A percentile compares a stretch with the other conserved stretches of the same genome.
phyloP scores from a whole-genome alignment of 2,797 vertebrate genomes.

The Mastacembelus armatus region DNA sequence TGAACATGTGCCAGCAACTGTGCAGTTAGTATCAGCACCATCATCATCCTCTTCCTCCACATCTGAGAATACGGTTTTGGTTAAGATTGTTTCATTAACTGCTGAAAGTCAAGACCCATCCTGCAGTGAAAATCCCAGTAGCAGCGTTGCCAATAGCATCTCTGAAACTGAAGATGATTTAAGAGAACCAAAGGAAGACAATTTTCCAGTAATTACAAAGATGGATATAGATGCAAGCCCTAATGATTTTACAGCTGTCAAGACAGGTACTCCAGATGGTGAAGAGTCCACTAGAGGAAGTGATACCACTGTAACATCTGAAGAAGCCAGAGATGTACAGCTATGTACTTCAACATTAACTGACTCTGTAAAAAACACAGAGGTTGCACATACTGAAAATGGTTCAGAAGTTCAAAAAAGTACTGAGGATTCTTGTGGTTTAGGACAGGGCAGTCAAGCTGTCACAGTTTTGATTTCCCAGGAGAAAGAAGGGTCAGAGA shows the following conservation, averaged over 20 bases:
- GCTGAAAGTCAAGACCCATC: conserved; percentile 9
- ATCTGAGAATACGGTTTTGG: not conserved
- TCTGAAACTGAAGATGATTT: conserved; percentile 25
- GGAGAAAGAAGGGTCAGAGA: conserved; percentile 1
- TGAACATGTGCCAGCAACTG: conserved; percentile 24
- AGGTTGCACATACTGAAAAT: conserved; percentile 19
- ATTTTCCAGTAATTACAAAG: conserved; percentile 6
- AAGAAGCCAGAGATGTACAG: conserved; percentile 20
- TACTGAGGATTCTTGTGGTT: conserved; percentile 10
- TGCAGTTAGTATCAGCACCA: conserved; percentile 1
- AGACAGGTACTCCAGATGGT: conserved; percentile 4
- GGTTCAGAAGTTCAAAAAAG: conserved; percentile 10
- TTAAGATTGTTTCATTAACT: conserved; percentile 8
- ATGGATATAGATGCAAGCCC: conserved; percentile 39
- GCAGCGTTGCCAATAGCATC: not conserved
- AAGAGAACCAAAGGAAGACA: conserved; percentile 30
- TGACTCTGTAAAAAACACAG: not conserved
- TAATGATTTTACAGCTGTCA: conserved; percentile 11
- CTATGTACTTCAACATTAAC: not conserved
- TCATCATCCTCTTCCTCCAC: conserved; percentile 11
- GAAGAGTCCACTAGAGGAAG: conserved; percentile 8
- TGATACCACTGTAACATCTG: not conserved
- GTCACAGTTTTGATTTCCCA: not conserved
- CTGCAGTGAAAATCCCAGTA: not conserved
- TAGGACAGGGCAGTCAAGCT: not conserved